Percentiles rank a stretch among this genome's conserved stretches.
These are phyloP conservation scores for Reticulitermes speratus DNA, from an alignment of 1,140 invertebrate genomes.

Conservation along the genomic window DNA sequence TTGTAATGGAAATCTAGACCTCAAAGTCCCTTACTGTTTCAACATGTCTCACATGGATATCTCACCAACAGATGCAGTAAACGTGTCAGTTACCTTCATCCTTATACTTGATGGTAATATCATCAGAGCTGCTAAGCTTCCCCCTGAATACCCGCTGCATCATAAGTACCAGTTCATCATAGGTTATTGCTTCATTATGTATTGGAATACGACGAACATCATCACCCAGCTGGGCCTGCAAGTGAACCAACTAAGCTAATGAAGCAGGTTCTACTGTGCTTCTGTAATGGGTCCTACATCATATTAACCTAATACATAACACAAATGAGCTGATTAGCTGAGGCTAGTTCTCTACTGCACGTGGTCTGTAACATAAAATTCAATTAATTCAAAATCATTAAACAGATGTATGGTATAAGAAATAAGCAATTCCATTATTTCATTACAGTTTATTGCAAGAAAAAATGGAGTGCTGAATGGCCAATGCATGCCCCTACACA, in stretches of 20 bases:
- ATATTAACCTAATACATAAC: background rate
- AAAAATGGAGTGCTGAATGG: too few species aligned
- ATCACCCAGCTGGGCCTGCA: constrained; percentile 65
- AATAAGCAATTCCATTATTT: too few species aligned
- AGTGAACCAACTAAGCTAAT: too few species aligned
- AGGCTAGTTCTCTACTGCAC: background rate
- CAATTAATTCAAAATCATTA: too few species aligned
- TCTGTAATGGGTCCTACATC: background rate
- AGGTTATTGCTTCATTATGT: constrained; percentile 76
- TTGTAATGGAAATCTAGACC: too few species aligned
- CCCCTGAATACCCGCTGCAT: constrained; percentile 74
- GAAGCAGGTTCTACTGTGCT: too few species aligned
- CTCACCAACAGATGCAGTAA: background rate
- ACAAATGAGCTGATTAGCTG: background rate
- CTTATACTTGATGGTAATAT: constrained; percentile 73
- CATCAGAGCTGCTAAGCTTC: constrained; percentile 63
- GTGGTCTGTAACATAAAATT: background rate
- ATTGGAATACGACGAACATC: constrained; percentile 73
- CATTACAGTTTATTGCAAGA: too few species aligned
- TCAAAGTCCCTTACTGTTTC: too few species aligned
- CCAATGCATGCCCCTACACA: too few species aligned
- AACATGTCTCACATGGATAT: background rate
- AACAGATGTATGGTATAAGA: too few species aligned
- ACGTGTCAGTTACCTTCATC: constrained; percentile 60
- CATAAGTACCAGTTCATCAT: constrained; percentile 75